These are phyloP conservation scores for Drosophila yakuba DNA, from an alignment of 1,140 invertebrate species.

Conservation along the genomic window DNA sequence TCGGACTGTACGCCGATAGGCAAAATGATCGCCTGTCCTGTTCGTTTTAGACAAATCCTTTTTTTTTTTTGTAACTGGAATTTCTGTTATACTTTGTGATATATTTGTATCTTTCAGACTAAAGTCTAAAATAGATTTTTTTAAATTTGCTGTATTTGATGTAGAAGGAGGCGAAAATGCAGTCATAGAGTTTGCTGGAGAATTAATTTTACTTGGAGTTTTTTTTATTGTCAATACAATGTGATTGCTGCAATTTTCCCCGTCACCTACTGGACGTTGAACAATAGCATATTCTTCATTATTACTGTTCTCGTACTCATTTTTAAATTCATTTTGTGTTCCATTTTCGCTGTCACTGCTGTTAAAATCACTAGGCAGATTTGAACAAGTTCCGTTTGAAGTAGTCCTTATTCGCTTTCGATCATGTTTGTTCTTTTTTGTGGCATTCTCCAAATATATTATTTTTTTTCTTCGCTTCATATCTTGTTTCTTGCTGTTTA, in stretches of 20 bases:
- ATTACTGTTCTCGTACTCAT: constrained; percentile 29
- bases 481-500: constrained; percentile 23
- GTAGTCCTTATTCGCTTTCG: constrained; percentile 59
- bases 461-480: constrained; percentile 38
- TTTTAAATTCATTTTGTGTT: constrained; percentile 34
- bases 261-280: constrained; percentile 30
- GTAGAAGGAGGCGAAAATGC: constrained; percentile 36
- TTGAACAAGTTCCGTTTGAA: constrained; percentile 49
- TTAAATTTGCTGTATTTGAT: neutral
- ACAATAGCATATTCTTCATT: constrained; percentile 67
- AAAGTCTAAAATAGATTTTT: neutral
- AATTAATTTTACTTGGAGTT: constrained; percentile 77
- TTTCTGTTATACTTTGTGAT: neutral
- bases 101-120: neutral
- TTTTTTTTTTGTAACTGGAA: neutral
- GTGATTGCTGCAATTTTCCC: constrained; percentile 44
- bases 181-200: constrained; percentile 53
- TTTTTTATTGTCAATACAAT: constrained; percentile 82
- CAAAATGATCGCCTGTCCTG: neutral
- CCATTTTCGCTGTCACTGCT: constrained; percentile 44
- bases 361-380: constrained; percentile 31
- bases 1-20: constrained; percentile 11
- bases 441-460: neutral
- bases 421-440: constrained; percentile 7
- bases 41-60: neutral